A percentile compares a stretch with the other conserved stretches of the same genome.
Evolutionary conservation across 2,797 vertebrate species (phyloP).

Genomic region (Neostethus bicornis): DNA sequence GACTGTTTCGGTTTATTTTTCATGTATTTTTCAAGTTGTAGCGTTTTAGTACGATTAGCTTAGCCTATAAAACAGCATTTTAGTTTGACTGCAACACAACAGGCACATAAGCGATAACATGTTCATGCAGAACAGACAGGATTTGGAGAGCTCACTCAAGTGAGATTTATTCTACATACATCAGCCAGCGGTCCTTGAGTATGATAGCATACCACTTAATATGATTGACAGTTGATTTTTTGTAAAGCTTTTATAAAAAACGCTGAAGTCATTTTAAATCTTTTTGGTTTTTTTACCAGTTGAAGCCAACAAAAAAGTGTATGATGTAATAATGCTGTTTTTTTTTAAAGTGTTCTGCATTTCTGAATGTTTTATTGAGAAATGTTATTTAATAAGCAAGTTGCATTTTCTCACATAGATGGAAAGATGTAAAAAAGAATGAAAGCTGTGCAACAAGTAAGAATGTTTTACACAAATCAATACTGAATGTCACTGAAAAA

Average conservation of each 20-base stretch:
- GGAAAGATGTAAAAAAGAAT: not conserved
- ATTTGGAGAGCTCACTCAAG: conserved; percentile 20
- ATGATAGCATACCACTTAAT: conserved; percentile 14
- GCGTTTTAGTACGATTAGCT: conserved; percentile 26
- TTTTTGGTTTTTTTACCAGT: conserved; percentile 7
- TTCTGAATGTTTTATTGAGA: conserved; percentile 12
- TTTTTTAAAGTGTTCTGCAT: conserved; percentile 8
- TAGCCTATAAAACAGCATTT: conserved; percentile 21
- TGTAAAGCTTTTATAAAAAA: conserved; percentile 34
- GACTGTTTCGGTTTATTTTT: conserved; percentile 44
- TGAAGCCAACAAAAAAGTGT: conserved; percentile 3
- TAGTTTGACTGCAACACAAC: conserved; percentile 35
- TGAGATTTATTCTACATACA: conserved; percentile 26
- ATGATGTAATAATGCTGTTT: conserved; percentile 3
- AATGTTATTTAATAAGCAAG: conserved; percentile 18
- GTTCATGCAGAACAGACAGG: conserved; percentile 22
- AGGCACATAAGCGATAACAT: conserved; percentile 33
- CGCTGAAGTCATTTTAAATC: not conserved
- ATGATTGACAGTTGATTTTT: conserved; percentile 20
- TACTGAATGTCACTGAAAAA: conserved; percentile 54
- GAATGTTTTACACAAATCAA: conserved; percentile 45
- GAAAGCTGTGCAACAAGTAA: conserved; percentile 5
- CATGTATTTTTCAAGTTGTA: conserved; percentile 42
- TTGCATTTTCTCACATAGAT: conserved; percentile 2
- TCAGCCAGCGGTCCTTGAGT: conserved; percentile 7